Percentiles rank a stretch among this genome's conserved stretches.
These are phyloP conservation scores for Orchesellides sinensis DNA, from an alignment of 2,888 invertebrate genomes.

Conservation along the genomic window DNA sequence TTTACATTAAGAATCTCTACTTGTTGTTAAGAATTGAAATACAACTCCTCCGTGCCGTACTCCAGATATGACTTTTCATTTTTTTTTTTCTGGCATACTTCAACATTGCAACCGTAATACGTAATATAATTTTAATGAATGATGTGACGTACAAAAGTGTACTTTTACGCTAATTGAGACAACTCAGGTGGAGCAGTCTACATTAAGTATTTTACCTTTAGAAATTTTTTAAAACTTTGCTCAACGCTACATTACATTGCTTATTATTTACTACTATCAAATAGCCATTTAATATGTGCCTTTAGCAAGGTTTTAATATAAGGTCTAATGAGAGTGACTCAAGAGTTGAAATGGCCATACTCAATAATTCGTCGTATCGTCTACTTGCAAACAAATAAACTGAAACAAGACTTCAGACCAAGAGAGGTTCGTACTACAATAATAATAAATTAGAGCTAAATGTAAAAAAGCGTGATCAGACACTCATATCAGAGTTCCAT, in stretches of 20 bases:
- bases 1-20: too few relatives aligned
- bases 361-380: not conserved
- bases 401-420: conserved; percentile 11
- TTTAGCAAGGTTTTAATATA: too few relatives aligned
- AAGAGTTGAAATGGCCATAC: not conserved
- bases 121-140: not conserved
- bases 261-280: not conserved
- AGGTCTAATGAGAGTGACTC: too few relatives aligned
- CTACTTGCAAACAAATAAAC: not conserved
- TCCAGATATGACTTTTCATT: not conserved
- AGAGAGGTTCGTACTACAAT: conserved; percentile 17
- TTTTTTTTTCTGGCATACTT: too few relatives aligned
- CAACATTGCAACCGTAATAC: too few relatives aligned
- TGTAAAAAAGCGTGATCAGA: conserved; percentile 49
- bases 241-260: not conserved
- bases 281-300: too few relatives aligned
- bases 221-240: not conserved
- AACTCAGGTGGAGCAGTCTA: conserved; percentile 24
- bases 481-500: conserved; percentile 46
- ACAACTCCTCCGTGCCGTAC: conserved; percentile 14
- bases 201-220: not conserved
- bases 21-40: too few relatives aligned
- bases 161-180: not conserved
- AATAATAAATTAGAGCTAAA: conserved; percentile 18
- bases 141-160: conserved; percentile 53